Conservation (phyloP, 1,140 invertebrate genomes). For the Trissolcus basalis region DNA sequence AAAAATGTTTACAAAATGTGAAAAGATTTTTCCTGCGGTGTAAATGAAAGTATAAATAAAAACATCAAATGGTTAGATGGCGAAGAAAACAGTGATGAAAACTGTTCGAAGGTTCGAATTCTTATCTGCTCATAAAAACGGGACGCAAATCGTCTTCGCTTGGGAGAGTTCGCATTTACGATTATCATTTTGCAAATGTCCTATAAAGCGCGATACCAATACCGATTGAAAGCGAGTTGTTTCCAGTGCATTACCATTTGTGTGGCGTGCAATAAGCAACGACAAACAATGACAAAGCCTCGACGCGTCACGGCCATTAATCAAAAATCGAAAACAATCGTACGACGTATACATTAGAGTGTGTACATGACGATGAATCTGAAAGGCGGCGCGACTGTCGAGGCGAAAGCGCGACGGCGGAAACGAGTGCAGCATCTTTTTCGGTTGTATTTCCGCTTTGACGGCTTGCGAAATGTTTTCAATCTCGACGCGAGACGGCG, state of each 20-base stretch:
- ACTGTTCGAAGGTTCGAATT: no score
- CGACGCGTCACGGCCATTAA: neutral
- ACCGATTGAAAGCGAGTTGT: conserved; percentile 12
- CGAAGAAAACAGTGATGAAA: neutral
- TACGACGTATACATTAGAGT: conserved; percentile 2
- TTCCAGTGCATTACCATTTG: conserved; percentile 24
- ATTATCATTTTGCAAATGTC: neutral
- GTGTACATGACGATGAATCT: conserved; percentile 8
- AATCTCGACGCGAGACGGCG: conserved; percentile 55
- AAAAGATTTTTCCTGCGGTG: no score
- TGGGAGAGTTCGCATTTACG: conserved; percentile 3
- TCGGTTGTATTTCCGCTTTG: conserved; percentile 40
- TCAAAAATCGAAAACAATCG: conserved; percentile 23
- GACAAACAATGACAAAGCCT: conserved; percentile 32
- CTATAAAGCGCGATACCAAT: conserved; percentile 4
- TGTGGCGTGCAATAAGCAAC: conserved; percentile 1
- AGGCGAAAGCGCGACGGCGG: conserved; percentile 6
- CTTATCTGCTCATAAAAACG: no score
- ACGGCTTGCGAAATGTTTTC: conserved; percentile 58
- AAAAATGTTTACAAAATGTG: no score
- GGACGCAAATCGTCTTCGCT: no score
- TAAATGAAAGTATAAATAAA: no score
- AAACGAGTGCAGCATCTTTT: conserved; percentile 20
- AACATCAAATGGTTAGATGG: no score
- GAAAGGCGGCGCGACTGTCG: conserved; percentile 9